Evolutionary conservation across 2,888 invertebrate species (phyloP), one percentile per base, ranked within the genome.

Genomic region (Hydraecia micacea): DNA sequence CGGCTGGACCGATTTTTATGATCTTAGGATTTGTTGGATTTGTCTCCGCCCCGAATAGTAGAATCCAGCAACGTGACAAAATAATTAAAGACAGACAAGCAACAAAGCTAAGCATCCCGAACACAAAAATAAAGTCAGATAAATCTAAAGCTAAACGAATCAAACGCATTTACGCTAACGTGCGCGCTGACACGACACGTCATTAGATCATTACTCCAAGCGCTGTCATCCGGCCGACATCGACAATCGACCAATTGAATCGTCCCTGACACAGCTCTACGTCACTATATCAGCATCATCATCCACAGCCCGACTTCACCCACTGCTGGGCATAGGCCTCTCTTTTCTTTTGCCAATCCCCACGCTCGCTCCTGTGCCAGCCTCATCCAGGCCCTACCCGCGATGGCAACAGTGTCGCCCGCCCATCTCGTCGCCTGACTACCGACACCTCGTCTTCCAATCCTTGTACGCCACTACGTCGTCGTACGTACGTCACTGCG

Each of bases 181-280:
- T 83, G 86, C 81, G 80, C 82, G 78, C 83, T 77, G 86, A 85
- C 79, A 80, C 81, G 75, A 77, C 74, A 84, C 75, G 80, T 88
- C 81, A 85, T 87, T 87, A 81, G 72, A 84, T 84, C 83, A 87
- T 91, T 91, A 87, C 81, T 81, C 58, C 87, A 90, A 92, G 87
- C 88, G 87, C 77, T 87, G 79, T 86, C 90, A 89, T 92, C 92
- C 92, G 91, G 92, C 84, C 84, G 73, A 85, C 86, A 86, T 87
- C 79, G 81, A 79, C 81, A 79, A 81, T 74, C 69, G 85, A 89
- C 87, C 89, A 90, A 90, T 91, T 91, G 88, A 84, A 79, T 79
- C 73, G 81, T 82, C 80, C 84, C 69, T 80, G 80, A 80, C 83
- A 69, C 79, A 79, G 70, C 65, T 69, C 39, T 76, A 73, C 46